Evolutionary conservation across 2,888 invertebrate genomes (phyloP).

Genomic region (Sarcophaga variegata): DNA sequence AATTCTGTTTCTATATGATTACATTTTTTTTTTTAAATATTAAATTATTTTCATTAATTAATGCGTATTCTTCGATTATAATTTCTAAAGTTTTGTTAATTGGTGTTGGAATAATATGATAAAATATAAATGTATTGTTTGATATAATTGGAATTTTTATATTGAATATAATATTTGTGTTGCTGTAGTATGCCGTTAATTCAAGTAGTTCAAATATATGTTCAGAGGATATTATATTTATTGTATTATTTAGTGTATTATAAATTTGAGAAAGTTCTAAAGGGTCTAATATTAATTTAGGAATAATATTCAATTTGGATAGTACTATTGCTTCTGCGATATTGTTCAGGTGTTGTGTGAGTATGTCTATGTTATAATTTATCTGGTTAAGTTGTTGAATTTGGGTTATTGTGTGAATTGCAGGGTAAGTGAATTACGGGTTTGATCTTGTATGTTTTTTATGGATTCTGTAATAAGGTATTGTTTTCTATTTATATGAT

Average conservation of each 20-base stretch:
- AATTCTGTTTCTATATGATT: constrained; percentile 30
- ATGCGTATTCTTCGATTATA: not conserved
- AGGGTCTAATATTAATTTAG: constrained; percentile 61
- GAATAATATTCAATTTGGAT: constrained; percentile 62
- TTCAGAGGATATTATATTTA: constrained; percentile 37
- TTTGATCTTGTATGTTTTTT: constrained; percentile 48
- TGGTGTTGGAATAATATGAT: constrained; percentile 39
- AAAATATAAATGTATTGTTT: constrained; percentile 23
- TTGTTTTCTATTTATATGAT: constrained; percentile 64
- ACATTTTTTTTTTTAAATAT: constrained; percentile 42
- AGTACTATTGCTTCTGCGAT: constrained; percentile 65
- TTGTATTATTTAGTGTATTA: constrained; percentile 40
- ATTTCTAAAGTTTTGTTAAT: constrained; percentile 21
- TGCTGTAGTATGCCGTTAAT: constrained; percentile 18
- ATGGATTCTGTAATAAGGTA: constrained; percentile 49
- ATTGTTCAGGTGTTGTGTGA: constrained; percentile 52
- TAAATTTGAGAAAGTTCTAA: constrained; percentile 55
- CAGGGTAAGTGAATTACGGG: constrained; percentile 39
- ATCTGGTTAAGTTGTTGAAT: constrained; percentile 48
- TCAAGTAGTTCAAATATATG: constrained; percentile 44
- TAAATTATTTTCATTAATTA: constrained; percentile 6
- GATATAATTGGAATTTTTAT: constrained; percentile 38
- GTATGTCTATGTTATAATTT: constrained; percentile 65
- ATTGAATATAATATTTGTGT: not conserved
- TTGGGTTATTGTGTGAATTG: constrained; percentile 41